Evolutionary conservation across 2,113 vertebrate species (phyloP).

Genomic region (Prinia subflava): DNA sequence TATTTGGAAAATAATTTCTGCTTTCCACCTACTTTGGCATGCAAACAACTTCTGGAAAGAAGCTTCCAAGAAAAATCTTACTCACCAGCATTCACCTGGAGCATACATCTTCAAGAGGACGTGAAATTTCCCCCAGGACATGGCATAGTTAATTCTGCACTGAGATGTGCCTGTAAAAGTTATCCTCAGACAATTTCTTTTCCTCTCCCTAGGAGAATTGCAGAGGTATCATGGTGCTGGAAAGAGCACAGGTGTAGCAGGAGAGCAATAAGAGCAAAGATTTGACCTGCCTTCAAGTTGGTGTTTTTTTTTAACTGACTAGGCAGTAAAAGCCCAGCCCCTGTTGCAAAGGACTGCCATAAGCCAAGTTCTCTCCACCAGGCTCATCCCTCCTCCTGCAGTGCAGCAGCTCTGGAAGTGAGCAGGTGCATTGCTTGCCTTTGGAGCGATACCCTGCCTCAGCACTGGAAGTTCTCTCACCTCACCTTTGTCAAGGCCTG

Average conservation of each 20-base stretch:
- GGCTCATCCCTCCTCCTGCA: not conserved
- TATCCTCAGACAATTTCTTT: not conserved
- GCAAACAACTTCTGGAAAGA: not conserved
- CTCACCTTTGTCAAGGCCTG: not conserved
- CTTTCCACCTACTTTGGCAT: not conserved
- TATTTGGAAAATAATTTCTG: not conserved
- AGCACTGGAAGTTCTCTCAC: not conserved
- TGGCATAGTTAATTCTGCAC: not conserved
- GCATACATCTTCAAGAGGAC: fast-evolving
- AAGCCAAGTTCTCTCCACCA: not conserved
- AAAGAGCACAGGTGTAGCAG: not conserved
- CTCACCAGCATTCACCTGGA: not conserved
- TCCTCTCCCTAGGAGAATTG: not conserved
- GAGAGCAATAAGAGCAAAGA: not conserved
- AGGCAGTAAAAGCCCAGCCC: not conserved
- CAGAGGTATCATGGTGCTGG: not conserved
- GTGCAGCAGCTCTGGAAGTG: not conserved
- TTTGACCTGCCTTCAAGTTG: not conserved
- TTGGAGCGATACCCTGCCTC: not conserved
- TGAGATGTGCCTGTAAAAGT: not conserved
- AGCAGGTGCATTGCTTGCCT: fast-evolving
- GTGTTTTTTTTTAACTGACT: not conserved
- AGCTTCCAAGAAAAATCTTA: not conserved
- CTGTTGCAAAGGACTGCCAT: not conserved
- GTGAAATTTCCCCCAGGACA: not conserved